Conservation (phyloP, 1,140 invertebrate species). For the Lepidurus apus region DNA sequence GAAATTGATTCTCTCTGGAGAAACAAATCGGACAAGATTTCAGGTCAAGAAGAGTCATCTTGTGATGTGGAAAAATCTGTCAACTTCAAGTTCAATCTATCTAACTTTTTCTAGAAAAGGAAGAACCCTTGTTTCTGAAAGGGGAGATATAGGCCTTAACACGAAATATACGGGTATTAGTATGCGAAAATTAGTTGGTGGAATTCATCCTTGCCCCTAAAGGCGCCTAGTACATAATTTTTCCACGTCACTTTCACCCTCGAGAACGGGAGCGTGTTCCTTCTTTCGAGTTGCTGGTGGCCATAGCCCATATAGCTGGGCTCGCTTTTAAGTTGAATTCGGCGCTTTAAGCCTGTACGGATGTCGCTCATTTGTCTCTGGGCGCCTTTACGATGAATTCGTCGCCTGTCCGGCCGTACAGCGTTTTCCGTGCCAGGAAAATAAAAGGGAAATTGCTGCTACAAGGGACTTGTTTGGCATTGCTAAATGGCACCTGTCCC, state of each 20-base stretch:
- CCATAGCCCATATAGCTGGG: background rate
- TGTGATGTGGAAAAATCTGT: too few relatives aligned
- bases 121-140: background rate
- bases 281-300: background rate
- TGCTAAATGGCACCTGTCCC: constrained; percentile 20
- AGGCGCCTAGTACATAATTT: background rate
- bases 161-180: background rate
- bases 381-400: constrained; percentile 8
- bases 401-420: background rate
- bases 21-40: too few relatives aligned
- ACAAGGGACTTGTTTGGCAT: constrained; percentile 14
- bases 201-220: background rate
- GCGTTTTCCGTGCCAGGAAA: background rate
- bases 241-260: background rate
- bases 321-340: constrained; percentile 10
- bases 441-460: background rate
- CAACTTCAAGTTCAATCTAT: too few relatives aligned
- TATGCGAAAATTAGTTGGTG: background rate
- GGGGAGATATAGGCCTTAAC: background rate
- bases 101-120: too few relatives aligned
- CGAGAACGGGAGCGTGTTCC: background rate
- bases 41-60: too few relatives aligned
- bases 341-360: constrained; percentile 9
- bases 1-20: too few relatives aligned
- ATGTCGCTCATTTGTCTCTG: constrained; percentile 2